Evolutionary conservation across 2,888 invertebrate genomes (phyloP).

Genomic region (Octonoba sinensis): DNA sequence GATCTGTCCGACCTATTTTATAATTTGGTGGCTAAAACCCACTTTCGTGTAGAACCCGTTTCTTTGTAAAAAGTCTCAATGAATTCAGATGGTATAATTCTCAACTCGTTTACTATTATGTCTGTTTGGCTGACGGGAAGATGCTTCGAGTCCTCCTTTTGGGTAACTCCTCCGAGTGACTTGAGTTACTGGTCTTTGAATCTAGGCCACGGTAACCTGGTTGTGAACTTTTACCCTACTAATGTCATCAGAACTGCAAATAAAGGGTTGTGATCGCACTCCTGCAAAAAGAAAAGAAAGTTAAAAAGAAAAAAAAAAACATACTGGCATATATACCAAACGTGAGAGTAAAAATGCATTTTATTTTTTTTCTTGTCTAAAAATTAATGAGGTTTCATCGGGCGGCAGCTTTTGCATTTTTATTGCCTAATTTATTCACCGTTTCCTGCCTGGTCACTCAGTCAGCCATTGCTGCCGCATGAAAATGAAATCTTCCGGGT

Average conservation of each 20-base stretch:
- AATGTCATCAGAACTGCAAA: slow-evolving; percentile 29
- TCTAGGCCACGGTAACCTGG: slow-evolving; percentile 42
- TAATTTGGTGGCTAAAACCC: slow-evolving; percentile 36
- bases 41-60: slow-evolving; percentile 35
- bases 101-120: too few species aligned
- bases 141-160: not conserved
- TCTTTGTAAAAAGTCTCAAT: not conserved
- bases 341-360: not conserved
- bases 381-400: slow-evolving; percentile 30
- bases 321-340: too few species aligned
- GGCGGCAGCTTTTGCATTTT: slow-evolving; percentile 9
- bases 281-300: not conserved
- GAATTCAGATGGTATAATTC: too few species aligned
- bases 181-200: slow-evolving; percentile 29
- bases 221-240: slow-evolving; percentile 58
- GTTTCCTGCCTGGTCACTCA: too few species aligned
- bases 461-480: not conserved
- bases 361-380: slow-evolving; percentile 20
- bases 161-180: slow-evolving; percentile 5
- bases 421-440: slow-evolving; percentile 5
- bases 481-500: slow-evolving; percentile 29
- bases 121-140: too few species aligned
- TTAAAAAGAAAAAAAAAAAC: too few species aligned
- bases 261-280: slow-evolving; percentile 9
- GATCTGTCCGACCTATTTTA: slow-evolving; percentile 39